Evolutionary conservation across 1,140 invertebrate genomes (phyloP).

Genomic region (Theocolax elegans): DNA sequence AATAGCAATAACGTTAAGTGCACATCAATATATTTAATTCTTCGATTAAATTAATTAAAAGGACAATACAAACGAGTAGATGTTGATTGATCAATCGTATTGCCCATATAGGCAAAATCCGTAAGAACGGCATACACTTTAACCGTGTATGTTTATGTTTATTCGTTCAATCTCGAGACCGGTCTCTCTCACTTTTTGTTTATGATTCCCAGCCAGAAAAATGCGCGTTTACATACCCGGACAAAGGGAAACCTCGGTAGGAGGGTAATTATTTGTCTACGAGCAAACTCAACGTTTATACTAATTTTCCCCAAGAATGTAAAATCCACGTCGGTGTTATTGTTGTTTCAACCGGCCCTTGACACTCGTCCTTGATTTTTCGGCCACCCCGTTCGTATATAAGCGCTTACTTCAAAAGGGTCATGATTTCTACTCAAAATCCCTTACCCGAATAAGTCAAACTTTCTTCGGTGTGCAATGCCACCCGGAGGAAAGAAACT

Average conservation of each 20-base stretch:
- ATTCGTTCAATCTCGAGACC: too few relatives aligned
- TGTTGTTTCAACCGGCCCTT: constrained; percentile 49
- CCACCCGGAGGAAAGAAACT: too few relatives aligned
- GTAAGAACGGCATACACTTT: too few relatives aligned
- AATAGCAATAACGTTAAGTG: too few relatives aligned
- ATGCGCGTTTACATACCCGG: background rate
- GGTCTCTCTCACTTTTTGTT: constrained; percentile 2
- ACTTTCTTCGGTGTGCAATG: too few relatives aligned
- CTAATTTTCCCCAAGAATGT: constrained; percentile 49
- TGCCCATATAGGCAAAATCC: too few relatives aligned
- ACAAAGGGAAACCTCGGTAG: background rate
- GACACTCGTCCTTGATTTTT: background rate
- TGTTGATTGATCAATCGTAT: too few relatives aligned
- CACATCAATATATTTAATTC: too few relatives aligned
- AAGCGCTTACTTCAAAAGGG: constrained; percentile 2
- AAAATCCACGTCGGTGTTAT: constrained; percentile 42
- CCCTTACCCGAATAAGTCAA: constrained; percentile 5
- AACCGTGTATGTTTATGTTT: too few relatives aligned
- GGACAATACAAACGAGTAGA: too few relatives aligned
- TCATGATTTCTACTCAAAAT: background rate
- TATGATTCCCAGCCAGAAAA: constrained; percentile 40
- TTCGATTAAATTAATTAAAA: too few relatives aligned
- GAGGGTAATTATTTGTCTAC: constrained; percentile 30
- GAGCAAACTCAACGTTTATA: constrained; percentile 46
- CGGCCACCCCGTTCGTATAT: background rate